These are phyloP conservation scores for Onychostoma macrolepis DNA, from an alignment of 2,113 vertebrate genomes.

Conservation along the genomic window DNA sequence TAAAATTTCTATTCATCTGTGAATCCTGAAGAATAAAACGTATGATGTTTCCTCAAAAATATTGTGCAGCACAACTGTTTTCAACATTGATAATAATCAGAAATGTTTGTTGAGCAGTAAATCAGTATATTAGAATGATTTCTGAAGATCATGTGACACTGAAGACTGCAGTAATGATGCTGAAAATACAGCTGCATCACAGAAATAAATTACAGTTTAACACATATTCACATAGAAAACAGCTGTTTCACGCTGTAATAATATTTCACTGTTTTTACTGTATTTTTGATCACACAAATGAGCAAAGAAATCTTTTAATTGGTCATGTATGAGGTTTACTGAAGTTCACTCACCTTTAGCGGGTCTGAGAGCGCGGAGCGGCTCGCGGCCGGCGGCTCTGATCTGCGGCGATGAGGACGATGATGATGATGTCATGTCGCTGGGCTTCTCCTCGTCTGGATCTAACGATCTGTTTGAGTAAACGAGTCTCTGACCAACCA, in stretches of 20 bases:
- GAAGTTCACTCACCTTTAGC: constrained; percentile 81
- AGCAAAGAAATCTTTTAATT: no score
- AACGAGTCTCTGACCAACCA: constrained; percentile 78
- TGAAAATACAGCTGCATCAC: neutral
- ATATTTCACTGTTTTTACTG: no score
- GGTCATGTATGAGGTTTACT: neutral
- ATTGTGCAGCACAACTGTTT: no score
- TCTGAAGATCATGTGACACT: neutral
- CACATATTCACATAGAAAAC: neutral
- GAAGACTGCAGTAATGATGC: neutral
- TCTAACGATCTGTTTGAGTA: constrained; percentile 74
- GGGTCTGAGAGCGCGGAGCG: constrained; percentile 74
- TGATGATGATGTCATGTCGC: constrained; percentile 55
- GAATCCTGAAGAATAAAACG: no score
- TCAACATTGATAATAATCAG: neutral
- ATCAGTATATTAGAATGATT: neutral
- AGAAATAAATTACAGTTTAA: no score
- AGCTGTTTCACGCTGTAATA: neutral
- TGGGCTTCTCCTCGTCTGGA: constrained; percentile 68
- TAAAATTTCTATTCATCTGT: no score
- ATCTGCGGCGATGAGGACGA: constrained; percentile 41
- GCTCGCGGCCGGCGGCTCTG: constrained; percentile 71
- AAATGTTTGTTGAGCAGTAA: neutral
- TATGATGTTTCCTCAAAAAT: no score
- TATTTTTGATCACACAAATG: no score